These are phyloP conservation scores for Griposia aprilina DNA, from an alignment of 2,888 invertebrate genomes.

Conservation along the genomic window DNA sequence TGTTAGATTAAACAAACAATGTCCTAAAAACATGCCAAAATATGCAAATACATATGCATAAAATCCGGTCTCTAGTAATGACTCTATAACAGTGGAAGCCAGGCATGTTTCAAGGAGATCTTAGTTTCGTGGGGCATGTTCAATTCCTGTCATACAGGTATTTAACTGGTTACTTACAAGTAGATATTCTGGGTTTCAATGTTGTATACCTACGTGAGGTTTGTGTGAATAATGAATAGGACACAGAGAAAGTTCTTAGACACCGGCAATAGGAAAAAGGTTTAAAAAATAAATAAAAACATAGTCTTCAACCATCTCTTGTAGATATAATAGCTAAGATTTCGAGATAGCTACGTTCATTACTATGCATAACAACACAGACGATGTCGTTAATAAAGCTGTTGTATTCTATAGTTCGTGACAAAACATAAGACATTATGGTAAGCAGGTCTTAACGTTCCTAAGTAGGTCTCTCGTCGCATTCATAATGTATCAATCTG, in stretches of 20 bases:
- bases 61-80: too few relatives aligned
- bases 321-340: not conserved
- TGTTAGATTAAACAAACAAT: too few relatives aligned
- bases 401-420: slow-evolving; percentile 33
- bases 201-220: not conserved
- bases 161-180: not conserved
- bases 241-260: not conserved
- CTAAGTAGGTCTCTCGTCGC: slow-evolving; percentile 37
- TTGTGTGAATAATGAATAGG: not conserved
- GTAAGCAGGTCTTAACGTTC: slow-evolving; percentile 18
- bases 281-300: too few relatives aligned
- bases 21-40: too few relatives aligned
- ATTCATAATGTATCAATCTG: slow-evolving; percentile 33
- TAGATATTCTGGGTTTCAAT: too few relatives aligned
- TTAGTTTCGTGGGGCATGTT: not conserved
- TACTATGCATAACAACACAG: not conserved
- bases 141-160: not conserved
- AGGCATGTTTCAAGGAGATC: not conserved
- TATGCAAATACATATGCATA: too few relatives aligned
- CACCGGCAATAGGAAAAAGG: too few relatives aligned
- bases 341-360: not conserved
- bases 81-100: not conserved
- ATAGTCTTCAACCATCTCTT: not conserved
- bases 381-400: slow-evolving; percentile 8
- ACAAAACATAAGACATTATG: slow-evolving; percentile 33